These are phyloP conservation scores for Halocynthia roretzi DNA, from an alignment of 23 tunicate genomes.

Conservation along the genomic window DNA sequence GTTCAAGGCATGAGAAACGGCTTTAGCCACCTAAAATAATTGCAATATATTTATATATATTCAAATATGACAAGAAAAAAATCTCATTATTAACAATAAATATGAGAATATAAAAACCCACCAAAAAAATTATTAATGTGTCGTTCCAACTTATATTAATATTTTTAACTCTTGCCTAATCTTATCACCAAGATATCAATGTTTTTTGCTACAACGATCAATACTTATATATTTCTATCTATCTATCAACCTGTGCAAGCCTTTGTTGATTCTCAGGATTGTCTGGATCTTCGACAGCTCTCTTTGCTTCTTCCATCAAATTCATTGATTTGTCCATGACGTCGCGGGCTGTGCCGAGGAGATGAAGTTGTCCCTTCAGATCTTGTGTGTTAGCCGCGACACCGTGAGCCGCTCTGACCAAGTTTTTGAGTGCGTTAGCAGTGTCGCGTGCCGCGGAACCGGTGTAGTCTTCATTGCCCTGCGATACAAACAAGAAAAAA, in stretches of 20 bases:
- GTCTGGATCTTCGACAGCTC: slow-evolving; percentile 81
- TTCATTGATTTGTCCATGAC: slow-evolving; percentile 91
- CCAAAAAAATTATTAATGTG: too few relatives aligned
- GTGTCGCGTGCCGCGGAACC: slow-evolving; percentile 96
- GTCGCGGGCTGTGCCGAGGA: slow-evolving; percentile 81
- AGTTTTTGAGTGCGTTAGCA: slow-evolving; percentile 74
- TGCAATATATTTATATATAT: too few relatives aligned
- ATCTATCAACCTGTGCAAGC: slow-evolving; percentile 65
- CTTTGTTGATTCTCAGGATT: slow-evolving; percentile 81
- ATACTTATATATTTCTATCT: not conserved
- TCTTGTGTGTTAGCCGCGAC: slow-evolving; percentile 89
- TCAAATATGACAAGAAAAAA: too few relatives aligned
- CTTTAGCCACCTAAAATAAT: slow-evolving; percentile 77
- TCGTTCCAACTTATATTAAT: too few relatives aligned
- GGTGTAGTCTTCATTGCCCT: slow-evolving; percentile 96
- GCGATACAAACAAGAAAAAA: not conserved
- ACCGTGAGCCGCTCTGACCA: slow-evolving; percentile 85
- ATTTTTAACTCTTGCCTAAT: too few relatives aligned
- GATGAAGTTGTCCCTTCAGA: slow-evolving; percentile 56
- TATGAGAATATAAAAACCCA: too few relatives aligned
- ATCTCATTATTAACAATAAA: too few relatives aligned
- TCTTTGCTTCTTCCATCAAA: slow-evolving; percentile 86
- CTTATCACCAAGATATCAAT: too few relatives aligned
- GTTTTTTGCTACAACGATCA: too few relatives aligned
- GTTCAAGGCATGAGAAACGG: slow-evolving; percentile 78